Base-by-base conservation (phyloP, 2,888 invertebrate genomes). In the Rhamphomyia laevipes region DNA sequence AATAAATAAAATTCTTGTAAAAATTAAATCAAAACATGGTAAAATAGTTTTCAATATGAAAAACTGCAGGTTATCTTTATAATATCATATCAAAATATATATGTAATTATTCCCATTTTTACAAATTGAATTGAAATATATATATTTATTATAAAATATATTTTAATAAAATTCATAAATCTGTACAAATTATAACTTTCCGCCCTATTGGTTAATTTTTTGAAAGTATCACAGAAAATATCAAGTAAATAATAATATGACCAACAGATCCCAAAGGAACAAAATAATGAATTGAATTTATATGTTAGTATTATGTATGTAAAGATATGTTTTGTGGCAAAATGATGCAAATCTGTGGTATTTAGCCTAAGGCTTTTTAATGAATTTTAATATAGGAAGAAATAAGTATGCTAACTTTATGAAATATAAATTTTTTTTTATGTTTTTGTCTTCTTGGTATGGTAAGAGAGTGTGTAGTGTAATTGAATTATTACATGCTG, bases 401-500 rank as follows among this genome's bases (percentile, higher is more conserved):
- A 27, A 27, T 27, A 4, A 27, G 23, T 27, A 27, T 27, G 9
- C 23, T 27, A 27, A 27, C 23, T 27, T 27, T 21, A 21, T 21
- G 21, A 21, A 21, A 21, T 35, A 7, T n/a, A n/a, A n/a, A n/a
- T n/a, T n/a, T 35, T 35, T 35, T 35, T 2, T 35, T 35, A 3
- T 13, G n/a, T 38, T 38, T 18, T 10, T 3, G 38, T 17, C 37
- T 37, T 37, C 16, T 16, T 17, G 38, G 17, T 38, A 2, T 38
- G 9, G 5, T 9, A 9, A 13, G 16, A 17, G 12, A 18, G 12
- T 38, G 2, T 50, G 46, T 18, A 18, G 13, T 40, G 11, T 50
- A 50, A 50, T 50, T 50, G 50, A 50, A 50, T 50, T 50, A 50
- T 50, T 46, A 50, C 50, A 50, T 46, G 46, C 50, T 50, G 50